phyloP scores from a whole-genome alignment of 2,797 vertebrate genomes.

The Rhincodon typus region DNA sequence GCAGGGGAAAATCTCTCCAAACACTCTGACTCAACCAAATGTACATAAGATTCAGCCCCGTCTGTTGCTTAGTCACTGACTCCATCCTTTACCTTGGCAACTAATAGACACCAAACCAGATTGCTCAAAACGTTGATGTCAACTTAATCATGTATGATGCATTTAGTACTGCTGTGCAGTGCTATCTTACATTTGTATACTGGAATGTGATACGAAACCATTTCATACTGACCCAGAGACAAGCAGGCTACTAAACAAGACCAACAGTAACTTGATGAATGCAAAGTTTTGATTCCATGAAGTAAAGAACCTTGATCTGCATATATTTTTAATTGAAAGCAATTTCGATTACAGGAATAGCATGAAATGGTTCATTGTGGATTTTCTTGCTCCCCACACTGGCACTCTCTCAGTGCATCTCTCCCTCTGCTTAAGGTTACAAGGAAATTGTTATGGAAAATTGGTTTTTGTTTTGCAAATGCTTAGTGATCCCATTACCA shows the following conservation, averaged over 20 bases:
- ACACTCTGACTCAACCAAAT: too few relatives aligned
- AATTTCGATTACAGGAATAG: background rate
- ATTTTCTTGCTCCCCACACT: background rate
- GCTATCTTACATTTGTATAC: background rate
- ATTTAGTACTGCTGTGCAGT: background rate
- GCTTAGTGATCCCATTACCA: background rate
- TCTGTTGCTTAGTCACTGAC: background rate
- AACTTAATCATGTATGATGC: background rate
- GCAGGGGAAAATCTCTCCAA: too few relatives aligned
- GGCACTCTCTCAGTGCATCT: background rate
- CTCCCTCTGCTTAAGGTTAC: background rate
- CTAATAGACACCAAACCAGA: background rate
- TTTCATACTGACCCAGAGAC: background rate
- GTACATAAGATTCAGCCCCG: too few relatives aligned
- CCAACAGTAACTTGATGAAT: background rate
- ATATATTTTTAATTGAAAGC: background rate
- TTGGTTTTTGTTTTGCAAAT: background rate
- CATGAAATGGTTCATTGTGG: background rate
- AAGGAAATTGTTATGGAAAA: background rate
- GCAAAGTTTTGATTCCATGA: background rate
- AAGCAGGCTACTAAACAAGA: background rate
- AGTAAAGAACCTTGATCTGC: background rate
- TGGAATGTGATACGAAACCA: background rate
- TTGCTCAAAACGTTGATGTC: background rate
- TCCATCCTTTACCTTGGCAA: background rate